Conservation (phyloP, 2,113 vertebrate species). For the Tricholaema leucomelas region DNA sequence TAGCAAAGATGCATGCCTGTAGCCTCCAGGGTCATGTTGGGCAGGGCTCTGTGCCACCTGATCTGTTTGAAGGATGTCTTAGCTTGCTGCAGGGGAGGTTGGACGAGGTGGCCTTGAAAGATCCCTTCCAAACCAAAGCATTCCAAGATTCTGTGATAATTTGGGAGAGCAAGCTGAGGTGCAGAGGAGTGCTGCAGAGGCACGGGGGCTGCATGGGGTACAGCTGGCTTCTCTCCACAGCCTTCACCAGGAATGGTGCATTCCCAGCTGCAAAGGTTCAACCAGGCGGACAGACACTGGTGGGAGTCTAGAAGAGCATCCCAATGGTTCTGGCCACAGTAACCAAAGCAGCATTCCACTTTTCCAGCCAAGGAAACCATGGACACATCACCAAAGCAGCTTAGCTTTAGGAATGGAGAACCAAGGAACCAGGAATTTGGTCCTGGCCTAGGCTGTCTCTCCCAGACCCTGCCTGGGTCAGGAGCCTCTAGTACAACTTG, state of each 20-base stretch:
- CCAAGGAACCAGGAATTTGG: neutral
- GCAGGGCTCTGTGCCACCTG: too few relatives aligned
- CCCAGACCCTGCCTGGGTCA: neutral
- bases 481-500: neutral
- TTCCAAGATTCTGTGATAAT: too few relatives aligned
- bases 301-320: neutral
- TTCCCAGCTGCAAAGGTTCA: neutral
- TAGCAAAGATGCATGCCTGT: neutral
- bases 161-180: neutral
- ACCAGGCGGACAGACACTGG: neutral
- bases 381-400: neutral
- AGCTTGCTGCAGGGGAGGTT: too few relatives aligned
- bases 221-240: neutral
- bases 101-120: too few relatives aligned
- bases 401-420: neutral
- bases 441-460: neutral
- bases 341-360: neutral
- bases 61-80: too few relatives aligned
- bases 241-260: accelerated
- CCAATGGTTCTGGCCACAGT: neutral
- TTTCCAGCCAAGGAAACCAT: neutral
- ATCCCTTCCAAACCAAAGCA: too few relatives aligned
- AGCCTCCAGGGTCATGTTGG: too few relatives aligned
- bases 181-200: neutral
- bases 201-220: neutral